These are phyloP conservation scores for Petrolisthes cinctipes DNA, from an alignment of 2,888 invertebrate species.

Conservation along the genomic window DNA sequence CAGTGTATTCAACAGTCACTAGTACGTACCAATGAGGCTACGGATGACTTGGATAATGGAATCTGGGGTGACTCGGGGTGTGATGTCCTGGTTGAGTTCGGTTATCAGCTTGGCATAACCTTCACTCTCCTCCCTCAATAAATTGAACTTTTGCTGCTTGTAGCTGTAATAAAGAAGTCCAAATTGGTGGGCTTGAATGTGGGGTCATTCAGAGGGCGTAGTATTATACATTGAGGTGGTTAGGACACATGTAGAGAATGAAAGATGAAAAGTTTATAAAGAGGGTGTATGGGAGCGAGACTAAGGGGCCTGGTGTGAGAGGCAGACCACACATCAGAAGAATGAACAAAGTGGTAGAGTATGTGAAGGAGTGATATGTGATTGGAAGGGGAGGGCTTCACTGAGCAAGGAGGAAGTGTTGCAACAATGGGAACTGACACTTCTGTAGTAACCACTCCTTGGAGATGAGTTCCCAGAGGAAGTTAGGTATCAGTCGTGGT, in stretches of 20 bases:
- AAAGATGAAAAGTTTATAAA: too few relatives aligned
- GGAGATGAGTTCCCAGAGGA: too few relatives aligned
- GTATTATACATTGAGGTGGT: not conserved
- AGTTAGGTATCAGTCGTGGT: too few relatives aligned
- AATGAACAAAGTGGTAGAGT: too few relatives aligned
- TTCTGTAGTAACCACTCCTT: too few relatives aligned
- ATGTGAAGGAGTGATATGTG: too few relatives aligned
- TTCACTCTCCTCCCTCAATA: slow-evolving; percentile 98
- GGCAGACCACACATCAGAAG: not conserved
- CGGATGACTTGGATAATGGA: slow-evolving; percentile 88
- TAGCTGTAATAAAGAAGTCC: slow-evolving; percentile 77
- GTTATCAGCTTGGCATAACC: slow-evolving; percentile 97
- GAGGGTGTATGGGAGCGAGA: not conserved
- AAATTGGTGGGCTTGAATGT: not conserved
- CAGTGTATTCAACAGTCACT: not conserved
- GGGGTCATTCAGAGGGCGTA: not conserved
- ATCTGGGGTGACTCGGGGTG: slow-evolving; percentile 72
- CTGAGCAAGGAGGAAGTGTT: too few relatives aligned
- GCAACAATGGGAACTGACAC: not conserved
- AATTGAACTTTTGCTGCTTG: slow-evolving; percentile 98
- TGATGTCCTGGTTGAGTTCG: slow-evolving; percentile 82
- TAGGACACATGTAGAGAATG: not conserved
- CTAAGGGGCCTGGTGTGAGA: too few relatives aligned
- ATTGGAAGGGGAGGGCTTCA: too few relatives aligned
- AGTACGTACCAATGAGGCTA: slow-evolving; percentile 85